Conservation (phyloP, 2,797 vertebrate species). For the Sebastes vulpes region DNA sequence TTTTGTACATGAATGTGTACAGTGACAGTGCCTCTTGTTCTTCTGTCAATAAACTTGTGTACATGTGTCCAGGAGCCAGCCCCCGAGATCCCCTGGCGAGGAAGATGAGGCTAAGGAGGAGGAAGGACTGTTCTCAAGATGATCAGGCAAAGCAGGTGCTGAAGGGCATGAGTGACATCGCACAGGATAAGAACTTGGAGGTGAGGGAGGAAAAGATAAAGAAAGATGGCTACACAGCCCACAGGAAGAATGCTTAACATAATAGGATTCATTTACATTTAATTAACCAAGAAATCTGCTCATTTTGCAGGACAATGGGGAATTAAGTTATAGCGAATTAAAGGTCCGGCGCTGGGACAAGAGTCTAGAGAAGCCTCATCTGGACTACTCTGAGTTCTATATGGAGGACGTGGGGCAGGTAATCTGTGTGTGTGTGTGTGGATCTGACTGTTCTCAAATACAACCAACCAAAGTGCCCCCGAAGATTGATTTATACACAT, state of each 20-base stretch:
- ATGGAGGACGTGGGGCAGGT: constrained; percentile 94
- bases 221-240: background rate
- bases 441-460: background rate
- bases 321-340: constrained; percentile 86
- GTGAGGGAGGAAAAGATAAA: constrained; percentile 67
- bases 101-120: constrained; percentile 94
- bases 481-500: background rate
- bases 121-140: constrained; percentile 94
- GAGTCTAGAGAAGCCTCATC: constrained; percentile 93
- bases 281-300: background rate
- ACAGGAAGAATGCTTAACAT: background rate
- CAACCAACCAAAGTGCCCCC: background rate
- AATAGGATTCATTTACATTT: background rate
- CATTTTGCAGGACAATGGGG: constrained; percentile 87
- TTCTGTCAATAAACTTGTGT: background rate
- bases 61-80: constrained; percentile 83
- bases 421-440: constrained; percentile 48
- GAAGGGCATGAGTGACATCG: constrained; percentile 97
- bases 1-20: background rate
- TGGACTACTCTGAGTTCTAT: constrained; percentile 98
- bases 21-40: background rate
- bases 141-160: constrained; percentile 98
- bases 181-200: constrained; percentile 94
- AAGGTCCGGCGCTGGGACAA: constrained; percentile 95
- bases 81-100: constrained; percentile 93